Evolutionary conservation across 2,113 vertebrate species (phyloP), one percentile per base, ranked within the genome.

Genomic region (Myodes glareolus): DNA sequence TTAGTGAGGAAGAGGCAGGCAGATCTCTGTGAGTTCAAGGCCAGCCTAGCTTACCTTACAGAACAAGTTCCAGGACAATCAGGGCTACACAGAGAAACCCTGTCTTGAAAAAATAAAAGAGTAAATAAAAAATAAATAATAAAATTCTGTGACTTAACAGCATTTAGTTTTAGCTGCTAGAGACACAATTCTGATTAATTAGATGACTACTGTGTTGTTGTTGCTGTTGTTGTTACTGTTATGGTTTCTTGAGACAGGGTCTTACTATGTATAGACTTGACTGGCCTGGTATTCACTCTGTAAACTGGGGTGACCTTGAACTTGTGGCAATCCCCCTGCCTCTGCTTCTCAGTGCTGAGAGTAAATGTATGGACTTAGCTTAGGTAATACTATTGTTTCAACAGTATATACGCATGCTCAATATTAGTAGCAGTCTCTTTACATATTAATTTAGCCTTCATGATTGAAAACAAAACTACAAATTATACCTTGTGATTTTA

Each of bases 381-480:
- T 90, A n/a, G 78, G 90, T 11, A 11, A 85, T 65, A 91, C 1
- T 13, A 52, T 68, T 92, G 9, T 88, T 75, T 75, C 72, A 73
- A 90, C 68, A 77, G 17, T 92, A 50, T 94, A 27, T 68, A 61
- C 80, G 14, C 10, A 65, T 67, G 14, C 58, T 96, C 27, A 76
- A 29, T 92, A 73, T 91, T 85, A 90, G 70, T 52, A 84, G 52
- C n/a, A n/a, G 72, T 77, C 50, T 93, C 76, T 94, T 90, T n/a
- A 89, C 1, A 72, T 81, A 77, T 87, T 94, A 76, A 81, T 81
- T 78, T 95, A 92, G 45, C 42, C 85, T 78, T 87, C 78, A 77
- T 87, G 47, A 92, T 88, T 93, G 93, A 88, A 96, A 95, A 91
- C n/a, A 93, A 90, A 75, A 8, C 50, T 95, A 91, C 36, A 92